phyloP scores from a whole-genome alignment of 2,113 vertebrate species.

The Leptosomus discolor region DNA sequence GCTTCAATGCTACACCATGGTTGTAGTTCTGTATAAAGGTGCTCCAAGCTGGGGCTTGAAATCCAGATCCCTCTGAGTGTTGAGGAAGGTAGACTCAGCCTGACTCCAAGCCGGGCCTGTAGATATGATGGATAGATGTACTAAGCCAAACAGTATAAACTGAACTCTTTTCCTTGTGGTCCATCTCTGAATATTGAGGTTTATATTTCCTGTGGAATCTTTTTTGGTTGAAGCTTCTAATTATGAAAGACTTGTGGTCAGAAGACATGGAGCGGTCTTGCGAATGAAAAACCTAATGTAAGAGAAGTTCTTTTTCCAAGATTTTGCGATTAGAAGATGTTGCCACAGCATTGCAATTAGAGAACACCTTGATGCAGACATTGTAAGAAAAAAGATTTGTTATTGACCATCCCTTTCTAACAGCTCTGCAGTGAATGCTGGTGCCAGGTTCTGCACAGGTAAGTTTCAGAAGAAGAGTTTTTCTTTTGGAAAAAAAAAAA shows the following conservation, averaged over 20 bases:
- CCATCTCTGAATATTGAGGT: background rate
- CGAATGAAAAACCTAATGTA: background rate
- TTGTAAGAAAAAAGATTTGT: background rate
- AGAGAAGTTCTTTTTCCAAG: background rate
- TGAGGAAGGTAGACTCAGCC: background rate
- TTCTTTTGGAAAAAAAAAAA: background rate
- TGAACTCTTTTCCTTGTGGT: background rate
- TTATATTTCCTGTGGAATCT: background rate
- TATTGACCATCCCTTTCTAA: conserved; percentile 1
- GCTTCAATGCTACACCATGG: background rate
- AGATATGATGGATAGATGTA: background rate
- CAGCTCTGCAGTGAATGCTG: conserved; percentile 9
- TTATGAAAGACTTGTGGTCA: background rate
- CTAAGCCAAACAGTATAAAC: background rate
- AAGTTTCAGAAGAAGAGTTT: conserved; percentile 10
- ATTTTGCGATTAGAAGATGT: background rate
- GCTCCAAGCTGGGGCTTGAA: background rate
- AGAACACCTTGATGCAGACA: background rate
- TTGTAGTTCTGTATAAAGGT: background rate
- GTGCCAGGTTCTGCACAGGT: conserved; percentile 33
- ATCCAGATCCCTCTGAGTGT: background rate
- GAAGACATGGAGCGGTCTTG: background rate
- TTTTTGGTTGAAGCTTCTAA: background rate
- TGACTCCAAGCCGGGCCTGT: background rate
- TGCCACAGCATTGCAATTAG: background rate